phyloP scores from a whole-genome alignment of 2,797 vertebrate genomes.

The Notamacropus eugenii region DNA sequence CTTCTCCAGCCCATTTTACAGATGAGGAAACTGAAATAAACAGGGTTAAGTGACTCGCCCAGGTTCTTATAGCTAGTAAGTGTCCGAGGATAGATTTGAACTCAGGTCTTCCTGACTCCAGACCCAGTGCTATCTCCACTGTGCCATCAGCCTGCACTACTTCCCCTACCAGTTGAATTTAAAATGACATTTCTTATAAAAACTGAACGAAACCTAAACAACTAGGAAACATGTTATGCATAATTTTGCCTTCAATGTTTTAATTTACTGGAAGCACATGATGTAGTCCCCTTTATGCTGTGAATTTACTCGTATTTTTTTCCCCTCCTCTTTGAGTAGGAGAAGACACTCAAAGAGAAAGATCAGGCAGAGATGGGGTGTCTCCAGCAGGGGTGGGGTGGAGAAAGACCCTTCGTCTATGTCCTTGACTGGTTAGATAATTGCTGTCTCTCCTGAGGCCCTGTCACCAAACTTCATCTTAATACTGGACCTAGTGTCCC shows the following conservation, averaged over 20 bases:
- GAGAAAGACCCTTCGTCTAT: background rate
- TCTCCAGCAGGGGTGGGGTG: background rate
- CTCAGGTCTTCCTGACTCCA: background rate
- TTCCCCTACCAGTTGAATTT: background rate
- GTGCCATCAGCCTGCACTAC: background rate
- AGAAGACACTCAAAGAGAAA: background rate
- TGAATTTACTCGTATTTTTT: background rate
- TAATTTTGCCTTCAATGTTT: background rate
- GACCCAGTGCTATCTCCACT: background rate
- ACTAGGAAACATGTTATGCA: background rate
- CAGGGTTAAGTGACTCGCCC: background rate
- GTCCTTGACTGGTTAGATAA: background rate
- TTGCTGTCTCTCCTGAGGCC: background rate
- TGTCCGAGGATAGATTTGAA: background rate
- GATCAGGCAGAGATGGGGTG: background rate
- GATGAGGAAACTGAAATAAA: background rate
- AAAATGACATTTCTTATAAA: background rate
- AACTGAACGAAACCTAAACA: background rate
- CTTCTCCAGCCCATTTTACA: background rate
- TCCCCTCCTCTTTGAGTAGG: background rate
- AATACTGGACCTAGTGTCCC: background rate
- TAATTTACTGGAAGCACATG: background rate
- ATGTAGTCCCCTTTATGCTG: background rate
- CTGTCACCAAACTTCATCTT: background rate
- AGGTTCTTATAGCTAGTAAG: background rate